Evolutionary conservation across 2,888 invertebrate species (phyloP), one percentile per base, ranked within the genome.

Genomic region (Cyclophora albipunctata): DNA sequence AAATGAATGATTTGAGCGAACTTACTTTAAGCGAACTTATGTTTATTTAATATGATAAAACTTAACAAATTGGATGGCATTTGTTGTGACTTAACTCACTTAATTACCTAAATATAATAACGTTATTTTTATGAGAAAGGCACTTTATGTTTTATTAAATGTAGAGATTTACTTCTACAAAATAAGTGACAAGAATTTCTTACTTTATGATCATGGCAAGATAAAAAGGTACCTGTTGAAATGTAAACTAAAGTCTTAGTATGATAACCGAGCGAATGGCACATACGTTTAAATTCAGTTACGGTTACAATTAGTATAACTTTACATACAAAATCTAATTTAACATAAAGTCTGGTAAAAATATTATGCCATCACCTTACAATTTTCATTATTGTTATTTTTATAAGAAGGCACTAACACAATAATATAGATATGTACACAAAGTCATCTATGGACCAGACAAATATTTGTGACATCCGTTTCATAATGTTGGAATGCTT

Each of bases 41-140:
- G 71, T 75, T 78, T 76, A 81, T 75, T 20, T 51, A 55, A 53
- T 54, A 59, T 46, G 57, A 61, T 56, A 86, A 86, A 88, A 86
- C 87, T 88, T 86, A 88, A 87, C 87, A 86, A 87, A 86, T 82
- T 87, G 87, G 87, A 88, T 88, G 88, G 88, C 88, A 88, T 88
- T 85, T 84, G 83, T 84, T 82, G 84, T 87, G 87, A 88, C 88
- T 88, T 88, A 88, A 84, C 85, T 79, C 82, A 81, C 87, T 87
- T 87, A 88, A 48, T 75, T 66, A 79, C 67, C 73, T 76, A 74
- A 67, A 77, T 75, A 76, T 73, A 75, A 74, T 73, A 80, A 80
- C 69, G 75, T 80, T 78, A 78, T 81, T 78, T 81, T 81, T 81
- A 85, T 76, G 81, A 81, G 76, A 75, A 86, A 84, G 87, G 85